These are phyloP conservation scores for Rhopalosiphum padi DNA, from an alignment of 1,140 invertebrate species.

Conservation along the genomic window DNA sequence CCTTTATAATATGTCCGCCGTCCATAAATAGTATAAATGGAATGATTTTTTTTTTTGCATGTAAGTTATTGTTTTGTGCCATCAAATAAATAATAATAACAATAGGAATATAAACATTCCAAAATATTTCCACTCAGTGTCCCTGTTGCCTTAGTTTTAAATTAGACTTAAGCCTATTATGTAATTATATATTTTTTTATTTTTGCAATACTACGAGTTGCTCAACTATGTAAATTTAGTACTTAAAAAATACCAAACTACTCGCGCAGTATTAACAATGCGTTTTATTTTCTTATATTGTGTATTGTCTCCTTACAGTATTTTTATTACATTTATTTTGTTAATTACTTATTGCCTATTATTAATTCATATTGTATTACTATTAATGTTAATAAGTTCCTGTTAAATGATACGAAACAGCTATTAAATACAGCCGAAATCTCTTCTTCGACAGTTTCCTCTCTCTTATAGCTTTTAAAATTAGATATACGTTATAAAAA, in stretches of 20 bases:
- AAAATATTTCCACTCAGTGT: not conserved
- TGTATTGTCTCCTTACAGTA: conserved; percentile 5
- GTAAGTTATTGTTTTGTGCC: conserved; percentile 10
- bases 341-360: not conserved
- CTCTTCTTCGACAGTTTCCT: not conserved
- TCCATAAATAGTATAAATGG: conserved; percentile 7
- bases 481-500: not conserved
- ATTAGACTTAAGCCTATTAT: not conserved
- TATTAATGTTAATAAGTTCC: conserved; percentile 25
- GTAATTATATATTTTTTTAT: not conserved
- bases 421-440: conserved; percentile 5
- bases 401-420: conserved; percentile 10
- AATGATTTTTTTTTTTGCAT: not conserved
- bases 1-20: not conserved
- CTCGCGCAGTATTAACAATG: not conserved
- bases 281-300: conserved; percentile 5
- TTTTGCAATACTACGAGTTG: not conserved
- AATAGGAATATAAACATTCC: not conserved
- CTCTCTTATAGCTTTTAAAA: not conserved
- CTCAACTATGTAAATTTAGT: not conserved
- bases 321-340: conserved; percentile 1
- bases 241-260: not conserved
- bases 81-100: not conserved
- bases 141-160: not conserved
- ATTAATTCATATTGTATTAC: conserved; percentile 21